Evolutionary conservation across 2,113 vertebrate genomes (phyloP).

Genomic region (Eublepharis macularius): DNA sequence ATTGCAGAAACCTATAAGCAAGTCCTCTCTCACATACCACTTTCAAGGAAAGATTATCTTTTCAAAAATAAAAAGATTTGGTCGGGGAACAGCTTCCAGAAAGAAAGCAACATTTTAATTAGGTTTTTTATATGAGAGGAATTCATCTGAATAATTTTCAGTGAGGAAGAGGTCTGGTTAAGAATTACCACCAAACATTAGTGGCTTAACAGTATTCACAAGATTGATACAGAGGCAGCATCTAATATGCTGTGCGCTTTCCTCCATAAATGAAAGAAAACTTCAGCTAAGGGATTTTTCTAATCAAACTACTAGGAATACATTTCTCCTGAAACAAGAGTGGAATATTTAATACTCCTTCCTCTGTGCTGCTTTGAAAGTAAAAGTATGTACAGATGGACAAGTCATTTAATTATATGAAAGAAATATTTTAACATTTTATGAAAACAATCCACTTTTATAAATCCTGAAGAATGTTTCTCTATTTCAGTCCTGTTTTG

Average conservation of each 20-base stretch:
- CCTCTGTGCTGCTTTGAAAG: not conserved
- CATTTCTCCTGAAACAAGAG: not conserved
- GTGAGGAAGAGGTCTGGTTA: not conserved
- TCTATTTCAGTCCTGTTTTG: slow-evolving; percentile 24
- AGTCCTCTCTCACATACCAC: not conserved
- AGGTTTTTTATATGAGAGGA: not conserved
- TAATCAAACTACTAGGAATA: not conserved
- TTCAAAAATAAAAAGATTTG: not conserved
- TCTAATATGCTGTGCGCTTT: not conserved
- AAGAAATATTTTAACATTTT: not conserved
- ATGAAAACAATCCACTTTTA: slow-evolving; percentile 7
- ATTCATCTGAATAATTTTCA: not conserved
- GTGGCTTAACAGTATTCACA: not conserved
- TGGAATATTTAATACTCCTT: not conserved
- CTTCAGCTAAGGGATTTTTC: not conserved
- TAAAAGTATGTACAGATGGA: not conserved
- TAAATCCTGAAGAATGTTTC: slow-evolving; percentile 2
- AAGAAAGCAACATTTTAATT: not conserved
- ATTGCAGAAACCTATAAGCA: not conserved
- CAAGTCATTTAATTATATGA: not conserved
- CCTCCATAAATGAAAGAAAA: not conserved
- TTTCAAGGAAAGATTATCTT: not conserved
- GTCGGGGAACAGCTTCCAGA: not conserved
- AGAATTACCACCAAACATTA: not conserved
- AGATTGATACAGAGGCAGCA: not conserved